Percentiles rank a stretch among this genome's conserved stretches.
Conservation (phyloP, 2,113 vertebrate genomes). For the Meriones unguiculatus region DNA sequence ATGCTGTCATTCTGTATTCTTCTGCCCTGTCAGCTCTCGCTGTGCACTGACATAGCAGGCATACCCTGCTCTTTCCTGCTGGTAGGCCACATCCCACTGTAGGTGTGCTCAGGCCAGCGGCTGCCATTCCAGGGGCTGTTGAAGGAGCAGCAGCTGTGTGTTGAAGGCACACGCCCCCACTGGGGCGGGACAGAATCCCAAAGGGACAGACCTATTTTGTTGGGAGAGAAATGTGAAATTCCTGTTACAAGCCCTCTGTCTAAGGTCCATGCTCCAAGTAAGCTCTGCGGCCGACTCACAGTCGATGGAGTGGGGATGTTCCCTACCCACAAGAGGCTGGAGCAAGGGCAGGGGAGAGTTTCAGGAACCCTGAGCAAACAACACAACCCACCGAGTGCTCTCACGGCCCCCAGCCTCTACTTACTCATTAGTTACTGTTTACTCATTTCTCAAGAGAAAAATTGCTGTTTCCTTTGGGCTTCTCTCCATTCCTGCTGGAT, state of each 20-base stretch:
- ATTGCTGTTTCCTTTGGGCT: background rate
- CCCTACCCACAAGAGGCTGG: background rate
- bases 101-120: background rate
- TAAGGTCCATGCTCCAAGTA: background rate
- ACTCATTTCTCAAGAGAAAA: background rate
- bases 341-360: background rate
- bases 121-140: background rate
- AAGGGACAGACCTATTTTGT: background rate
- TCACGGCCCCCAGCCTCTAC: background rate
- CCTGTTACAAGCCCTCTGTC: background rate
- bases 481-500: background rate
- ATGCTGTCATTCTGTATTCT: background rate
- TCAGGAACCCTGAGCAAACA: background rate
- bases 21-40: constrained; percentile 16
- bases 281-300: background rate
- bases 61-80: background rate
- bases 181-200: background rate
- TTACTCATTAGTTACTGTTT: background rate
- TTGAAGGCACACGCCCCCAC: background rate
- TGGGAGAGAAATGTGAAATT: background rate
- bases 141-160: background rate
- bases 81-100: no score
- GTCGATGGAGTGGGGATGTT: background rate
- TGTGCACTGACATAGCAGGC: constrained; percentile 12
- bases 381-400: background rate